phyloP scores from a whole-genome alignment of 2,797 vertebrate species.

The Enteromius fasciolatus region DNA sequence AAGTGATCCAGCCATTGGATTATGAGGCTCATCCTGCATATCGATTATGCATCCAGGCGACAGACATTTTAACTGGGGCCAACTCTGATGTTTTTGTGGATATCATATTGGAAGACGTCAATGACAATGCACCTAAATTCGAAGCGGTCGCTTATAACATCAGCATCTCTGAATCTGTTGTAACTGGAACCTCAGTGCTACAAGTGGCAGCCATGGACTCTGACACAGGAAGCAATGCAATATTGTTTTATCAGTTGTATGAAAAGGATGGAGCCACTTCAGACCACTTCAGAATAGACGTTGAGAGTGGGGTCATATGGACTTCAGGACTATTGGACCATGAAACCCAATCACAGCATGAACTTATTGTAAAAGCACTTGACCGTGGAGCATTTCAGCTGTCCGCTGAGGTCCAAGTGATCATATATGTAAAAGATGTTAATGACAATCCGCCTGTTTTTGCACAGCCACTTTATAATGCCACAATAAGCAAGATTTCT shows the following conservation, averaged over 20 bases:
- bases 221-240: constrained; percentile 80
- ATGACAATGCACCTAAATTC: constrained; percentile 83
- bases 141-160: constrained; percentile 69
- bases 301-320: constrained; percentile 77
- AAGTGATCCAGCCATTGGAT: constrained; percentile 78
- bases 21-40: constrained; percentile 87
- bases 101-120: constrained; percentile 84
- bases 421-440: constrained; percentile 78
- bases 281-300: constrained; percentile 80
- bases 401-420: constrained; percentile 74
- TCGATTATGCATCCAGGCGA: constrained; percentile 81
- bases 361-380: constrained; percentile 76
- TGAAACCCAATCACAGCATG: constrained; percentile 74
- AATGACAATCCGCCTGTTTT: constrained; percentile 85
- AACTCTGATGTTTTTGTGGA: constrained; percentile 85
- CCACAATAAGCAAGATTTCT: constrained; percentile 79
- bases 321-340: constrained; percentile 77
- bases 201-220: constrained; percentile 77
- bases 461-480: constrained; percentile 78
- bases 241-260: constrained; percentile 80
- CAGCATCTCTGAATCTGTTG: constrained; percentile 81
- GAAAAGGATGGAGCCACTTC: constrained; percentile 71
- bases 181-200: constrained; percentile 77
- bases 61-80: constrained; percentile 80
- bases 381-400: constrained; percentile 80